A percentile compares a stretch with the other conserved stretches of the same genome.
Conservation (phyloP, 2,888 invertebrate species). For the Toxonevra muliebris region DNA sequence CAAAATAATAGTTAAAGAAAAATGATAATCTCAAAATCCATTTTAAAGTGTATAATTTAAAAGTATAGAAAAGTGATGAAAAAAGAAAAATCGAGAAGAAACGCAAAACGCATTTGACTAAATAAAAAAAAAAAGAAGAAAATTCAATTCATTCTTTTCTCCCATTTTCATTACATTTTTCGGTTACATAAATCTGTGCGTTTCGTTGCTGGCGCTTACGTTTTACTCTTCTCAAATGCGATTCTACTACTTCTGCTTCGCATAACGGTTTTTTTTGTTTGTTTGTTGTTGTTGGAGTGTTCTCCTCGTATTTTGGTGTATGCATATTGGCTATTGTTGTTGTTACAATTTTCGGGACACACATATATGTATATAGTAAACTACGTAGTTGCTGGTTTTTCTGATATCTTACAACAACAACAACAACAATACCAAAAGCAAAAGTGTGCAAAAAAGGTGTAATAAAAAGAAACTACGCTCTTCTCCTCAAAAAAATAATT, state of each 20-base stretch:
- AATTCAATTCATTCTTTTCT: conserved; percentile 6
- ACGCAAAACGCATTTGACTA: neutral
- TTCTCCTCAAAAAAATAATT: neutral
- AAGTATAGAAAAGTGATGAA: neutral
- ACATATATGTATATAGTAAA: too few relatives aligned
- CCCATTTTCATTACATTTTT: neutral
- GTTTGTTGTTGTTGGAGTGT: neutral
- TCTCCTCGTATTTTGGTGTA: neutral
- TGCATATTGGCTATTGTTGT: neutral
- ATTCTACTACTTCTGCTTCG: too few relatives aligned
- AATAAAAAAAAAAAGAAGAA: neutral
- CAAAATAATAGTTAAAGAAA: too few relatives aligned
- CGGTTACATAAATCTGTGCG: neutral
- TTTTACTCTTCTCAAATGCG: too few relatives aligned
- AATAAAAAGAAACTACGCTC: too few relatives aligned
- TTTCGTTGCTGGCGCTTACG: neutral
- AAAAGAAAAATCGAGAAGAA: neutral
- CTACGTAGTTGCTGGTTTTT: too few relatives aligned
- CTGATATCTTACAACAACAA: neutral
- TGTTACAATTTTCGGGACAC: neutral
- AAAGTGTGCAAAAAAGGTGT: conserved; percentile 14
- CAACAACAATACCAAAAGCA: conserved; percentile 11
- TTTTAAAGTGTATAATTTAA: neutral
- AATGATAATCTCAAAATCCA: neutral
- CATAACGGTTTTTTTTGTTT: neutral